These are phyloP conservation scores for Neomonachus schauinslandi DNA, from an alignment of 2,113 vertebrate genomes.

Conservation along the genomic window DNA sequence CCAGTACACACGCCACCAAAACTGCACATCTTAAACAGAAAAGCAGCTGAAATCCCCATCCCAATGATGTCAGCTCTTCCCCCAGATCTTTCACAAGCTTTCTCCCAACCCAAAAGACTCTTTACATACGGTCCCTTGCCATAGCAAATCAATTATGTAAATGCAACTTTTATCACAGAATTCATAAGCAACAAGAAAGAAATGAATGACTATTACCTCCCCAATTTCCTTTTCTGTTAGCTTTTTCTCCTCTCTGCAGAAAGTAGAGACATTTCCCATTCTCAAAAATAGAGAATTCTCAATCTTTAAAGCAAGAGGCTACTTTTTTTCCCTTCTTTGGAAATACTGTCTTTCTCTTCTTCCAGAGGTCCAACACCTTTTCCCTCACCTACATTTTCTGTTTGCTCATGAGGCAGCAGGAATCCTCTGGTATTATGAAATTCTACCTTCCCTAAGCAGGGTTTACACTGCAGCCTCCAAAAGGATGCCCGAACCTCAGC, in stretches of 20 bases:
- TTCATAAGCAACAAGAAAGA: constrained; percentile 68
- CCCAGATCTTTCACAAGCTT: constrained; percentile 49
- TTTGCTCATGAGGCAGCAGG: constrained; percentile 70
- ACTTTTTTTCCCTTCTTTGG: constrained; percentile 54
- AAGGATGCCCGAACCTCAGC: constrained; percentile 72
- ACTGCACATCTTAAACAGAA: constrained; percentile 65
- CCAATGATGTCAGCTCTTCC: not conserved
- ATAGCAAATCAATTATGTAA: constrained; percentile 58
- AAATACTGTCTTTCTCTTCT: constrained; percentile 64
- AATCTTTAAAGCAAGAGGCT: constrained; percentile 65
- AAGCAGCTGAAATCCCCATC: constrained; percentile 61
- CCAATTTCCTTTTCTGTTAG: constrained; percentile 73
- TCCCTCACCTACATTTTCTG: constrained; percentile 73
- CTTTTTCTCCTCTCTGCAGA: constrained; percentile 74
- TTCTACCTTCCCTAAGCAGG: constrained; percentile 73
- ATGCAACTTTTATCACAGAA: constrained; percentile 68
- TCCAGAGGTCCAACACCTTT: constrained; percentile 66
- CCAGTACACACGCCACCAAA: not conserved
- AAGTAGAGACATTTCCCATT: constrained; percentile 81
- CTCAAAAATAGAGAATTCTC: constrained; percentile 53
- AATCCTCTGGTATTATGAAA: constrained; percentile 72
- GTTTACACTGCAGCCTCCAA: constrained; percentile 68
- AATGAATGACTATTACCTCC: constrained; percentile 77
- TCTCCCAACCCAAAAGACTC: constrained; percentile 25
- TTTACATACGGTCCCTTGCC: constrained; percentile 52